phyloP scores from a whole-genome alignment of 2,113 vertebrate species.

The Myotis brandtii region DNA sequence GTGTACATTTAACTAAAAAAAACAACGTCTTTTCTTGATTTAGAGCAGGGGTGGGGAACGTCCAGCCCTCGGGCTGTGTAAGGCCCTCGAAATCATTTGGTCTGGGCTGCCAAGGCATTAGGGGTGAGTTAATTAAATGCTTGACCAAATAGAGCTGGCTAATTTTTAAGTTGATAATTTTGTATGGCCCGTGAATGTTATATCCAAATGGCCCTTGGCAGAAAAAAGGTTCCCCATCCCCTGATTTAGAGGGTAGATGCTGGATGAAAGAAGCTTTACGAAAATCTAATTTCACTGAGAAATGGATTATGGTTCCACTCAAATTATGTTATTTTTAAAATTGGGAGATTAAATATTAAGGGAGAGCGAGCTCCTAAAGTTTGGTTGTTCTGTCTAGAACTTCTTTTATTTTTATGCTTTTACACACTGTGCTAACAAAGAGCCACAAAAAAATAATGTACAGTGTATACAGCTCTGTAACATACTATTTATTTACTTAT shows the following conservation, averaged over 20 bases:
- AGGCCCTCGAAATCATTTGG: too few species aligned
- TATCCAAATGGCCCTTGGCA: too few species aligned
- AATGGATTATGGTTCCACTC: neutral
- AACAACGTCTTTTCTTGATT: neutral
- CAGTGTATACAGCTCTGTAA: neutral
- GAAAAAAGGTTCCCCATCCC: too few species aligned
- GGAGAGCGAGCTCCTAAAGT: neutral
- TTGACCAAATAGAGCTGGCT: too few species aligned
- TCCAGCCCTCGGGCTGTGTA: too few species aligned
- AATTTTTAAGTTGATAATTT: too few species aligned
- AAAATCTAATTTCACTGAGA: neutral
- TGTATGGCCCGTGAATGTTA: too few species aligned
- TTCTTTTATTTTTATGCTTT: neutral
- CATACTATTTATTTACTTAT: neutral
- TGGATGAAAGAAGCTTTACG: neutral
- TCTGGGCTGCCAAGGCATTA: too few species aligned
- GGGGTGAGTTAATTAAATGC: too few species aligned
- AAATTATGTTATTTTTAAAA: conserved; percentile 31
- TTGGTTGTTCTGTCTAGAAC: neutral
- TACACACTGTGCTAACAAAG: neutral
- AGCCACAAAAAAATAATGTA: neutral
- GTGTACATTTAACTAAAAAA: neutral
- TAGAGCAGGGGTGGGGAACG: too few species aligned
- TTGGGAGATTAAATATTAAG: neutral
- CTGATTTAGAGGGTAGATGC: neutral